phyloP scores from a whole-genome alignment of 2,797 vertebrate species.

The Megalops cyprinoides region DNA sequence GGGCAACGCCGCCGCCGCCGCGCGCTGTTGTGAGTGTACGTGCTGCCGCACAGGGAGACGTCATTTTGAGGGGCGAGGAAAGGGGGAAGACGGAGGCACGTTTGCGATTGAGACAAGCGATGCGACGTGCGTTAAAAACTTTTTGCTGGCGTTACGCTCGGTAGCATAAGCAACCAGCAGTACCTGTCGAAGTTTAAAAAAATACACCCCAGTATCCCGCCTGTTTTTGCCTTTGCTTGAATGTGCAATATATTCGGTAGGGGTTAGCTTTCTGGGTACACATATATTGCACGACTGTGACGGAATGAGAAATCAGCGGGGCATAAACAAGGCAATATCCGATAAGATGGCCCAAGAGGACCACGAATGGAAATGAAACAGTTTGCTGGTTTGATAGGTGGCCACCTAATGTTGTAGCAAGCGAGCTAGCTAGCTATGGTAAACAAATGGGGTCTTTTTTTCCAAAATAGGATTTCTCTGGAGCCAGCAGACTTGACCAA shows the following conservation, averaged over 20 bases:
- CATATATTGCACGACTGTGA: too few species aligned
- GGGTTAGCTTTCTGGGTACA: too few species aligned
- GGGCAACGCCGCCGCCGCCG: slow-evolving; percentile 69
- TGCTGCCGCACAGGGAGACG: slow-evolving; percentile 81
- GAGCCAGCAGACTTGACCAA: too few species aligned
- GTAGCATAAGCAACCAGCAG: not conserved
- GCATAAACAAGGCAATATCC: too few species aligned
- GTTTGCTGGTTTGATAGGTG: too few species aligned
- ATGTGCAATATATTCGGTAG: too few species aligned
- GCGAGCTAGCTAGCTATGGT: too few species aligned
- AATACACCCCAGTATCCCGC: not conserved
- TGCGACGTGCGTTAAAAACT: slow-evolving; percentile 17
- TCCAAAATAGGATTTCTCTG: too few species aligned
- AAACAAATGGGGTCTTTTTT: too few species aligned
- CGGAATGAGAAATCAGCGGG: not conserved
- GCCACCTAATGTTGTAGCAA: too few species aligned
- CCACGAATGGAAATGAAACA: too few species aligned
- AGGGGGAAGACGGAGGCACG: slow-evolving; percentile 37
- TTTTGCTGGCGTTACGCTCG: slow-evolving; percentile 19
- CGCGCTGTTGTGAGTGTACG: slow-evolving; percentile 74
- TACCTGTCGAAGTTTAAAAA: not conserved
- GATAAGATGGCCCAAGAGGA: too few species aligned
- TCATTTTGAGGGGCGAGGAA: slow-evolving; percentile 76
- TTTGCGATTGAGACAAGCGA: not conserved
- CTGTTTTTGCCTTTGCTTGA: not conserved